Conservation (phyloP, 2,113 vertebrate genomes). For the Clarias gariepinus region DNA sequence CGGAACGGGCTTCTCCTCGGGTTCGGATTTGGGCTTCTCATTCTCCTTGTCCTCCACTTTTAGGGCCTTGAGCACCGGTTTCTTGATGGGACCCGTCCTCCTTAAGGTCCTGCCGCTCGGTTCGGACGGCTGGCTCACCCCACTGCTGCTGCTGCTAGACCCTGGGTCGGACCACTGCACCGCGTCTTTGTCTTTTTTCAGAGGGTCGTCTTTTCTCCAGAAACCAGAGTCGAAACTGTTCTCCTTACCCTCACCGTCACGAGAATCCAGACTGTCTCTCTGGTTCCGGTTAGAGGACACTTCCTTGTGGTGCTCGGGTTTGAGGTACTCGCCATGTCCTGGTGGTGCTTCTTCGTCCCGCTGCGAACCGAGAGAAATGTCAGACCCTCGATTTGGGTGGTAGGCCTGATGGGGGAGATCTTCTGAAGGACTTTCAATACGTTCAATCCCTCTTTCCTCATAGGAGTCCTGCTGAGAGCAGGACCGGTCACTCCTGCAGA, state of each 20-base stretch:
- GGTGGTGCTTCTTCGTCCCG: slow-evolving; percentile 71
- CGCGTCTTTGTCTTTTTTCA: slow-evolving; percentile 66
- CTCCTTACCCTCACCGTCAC: slow-evolving; percentile 72
- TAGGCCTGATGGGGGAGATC: slow-evolving; percentile 64
- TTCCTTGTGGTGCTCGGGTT: slow-evolving; percentile 73
- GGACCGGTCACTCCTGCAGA: slow-evolving; percentile 78
- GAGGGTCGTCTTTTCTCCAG: slow-evolving; percentile 83
- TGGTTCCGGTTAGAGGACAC: slow-evolving; percentile 69
- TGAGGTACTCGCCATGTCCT: slow-evolving; percentile 75
- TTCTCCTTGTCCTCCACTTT: slow-evolving; percentile 97
- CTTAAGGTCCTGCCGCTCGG: slow-evolving; percentile 76
- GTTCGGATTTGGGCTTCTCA: slow-evolving; percentile 86
- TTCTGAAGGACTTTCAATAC: slow-evolving; percentile 63
- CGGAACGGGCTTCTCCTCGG: slow-evolving; percentile 74
- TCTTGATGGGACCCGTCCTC: slow-evolving; percentile 93
- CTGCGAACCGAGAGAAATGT: slow-evolving; percentile 73
- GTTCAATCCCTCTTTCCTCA: slow-evolving; percentile 83
- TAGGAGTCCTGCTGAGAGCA: slow-evolving; percentile 82
- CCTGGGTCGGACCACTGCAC: slow-evolving; percentile 80
- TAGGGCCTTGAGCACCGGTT: slow-evolving; percentile 94
- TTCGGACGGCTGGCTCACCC: slow-evolving; percentile 79
- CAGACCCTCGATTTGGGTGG: slow-evolving; percentile 76
- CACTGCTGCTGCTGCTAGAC: slow-evolving; percentile 64
- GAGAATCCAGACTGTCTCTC: slow-evolving; percentile 70
- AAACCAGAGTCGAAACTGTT: slow-evolving; percentile 68